Percentiles rank a stretch among this genome's conserved stretches.
Conservation (phyloP, 1,140 invertebrate genomes). For the Pseudoatta argentina region DNA sequence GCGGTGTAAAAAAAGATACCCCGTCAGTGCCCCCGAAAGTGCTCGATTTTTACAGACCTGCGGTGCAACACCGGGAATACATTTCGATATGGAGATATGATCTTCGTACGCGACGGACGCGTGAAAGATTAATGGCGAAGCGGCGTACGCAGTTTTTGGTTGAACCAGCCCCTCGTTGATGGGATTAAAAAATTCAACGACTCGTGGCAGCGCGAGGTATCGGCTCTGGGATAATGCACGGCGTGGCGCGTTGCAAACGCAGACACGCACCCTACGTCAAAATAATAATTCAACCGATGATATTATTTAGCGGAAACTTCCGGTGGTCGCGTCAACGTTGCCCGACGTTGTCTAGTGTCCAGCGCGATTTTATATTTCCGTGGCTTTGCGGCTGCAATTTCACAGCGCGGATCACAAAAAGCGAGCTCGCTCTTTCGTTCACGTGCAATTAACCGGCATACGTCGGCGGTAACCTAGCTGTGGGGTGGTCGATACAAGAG, state of each 20-base stretch:
- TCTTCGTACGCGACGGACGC: conserved; percentile 58
- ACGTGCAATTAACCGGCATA: conserved; percentile 49
- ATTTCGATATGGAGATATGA: conserved; percentile 65
- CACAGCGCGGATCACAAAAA: conserved; percentile 18
- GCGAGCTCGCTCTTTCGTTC: conserved; percentile 42
- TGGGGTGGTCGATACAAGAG: conserved; percentile 51
- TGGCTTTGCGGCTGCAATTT: conserved; percentile 46
- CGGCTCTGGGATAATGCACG: conserved; percentile 43
- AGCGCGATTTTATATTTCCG: conserved; percentile 48
- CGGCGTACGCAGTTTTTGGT: conserved; percentile 45
- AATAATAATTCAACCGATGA: conserved; percentile 68
- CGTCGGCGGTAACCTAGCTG: conserved; percentile 11
- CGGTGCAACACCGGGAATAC: conserved; percentile 43
- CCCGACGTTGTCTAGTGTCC: conserved; percentile 9
- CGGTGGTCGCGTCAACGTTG: conserved; percentile 14
- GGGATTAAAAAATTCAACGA: conserved; percentile 73
- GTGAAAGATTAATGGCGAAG: conserved; percentile 70
- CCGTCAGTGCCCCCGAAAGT: conserved; percentile 20
- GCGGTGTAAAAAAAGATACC: conserved; percentile 44
- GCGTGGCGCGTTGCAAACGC: conserved; percentile 11
- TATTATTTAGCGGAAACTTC: conserved; percentile 57
- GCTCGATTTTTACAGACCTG: conserved; percentile 52
- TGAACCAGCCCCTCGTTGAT: conserved; percentile 52
- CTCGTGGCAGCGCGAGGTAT: conserved; percentile 49
- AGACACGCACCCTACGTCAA: background rate